A percentile compares a stretch with the other conserved stretches of the same genome.
Conservation (phyloP, 2,113 vertebrate genomes). For the Brachyistius frenatus region DNA sequence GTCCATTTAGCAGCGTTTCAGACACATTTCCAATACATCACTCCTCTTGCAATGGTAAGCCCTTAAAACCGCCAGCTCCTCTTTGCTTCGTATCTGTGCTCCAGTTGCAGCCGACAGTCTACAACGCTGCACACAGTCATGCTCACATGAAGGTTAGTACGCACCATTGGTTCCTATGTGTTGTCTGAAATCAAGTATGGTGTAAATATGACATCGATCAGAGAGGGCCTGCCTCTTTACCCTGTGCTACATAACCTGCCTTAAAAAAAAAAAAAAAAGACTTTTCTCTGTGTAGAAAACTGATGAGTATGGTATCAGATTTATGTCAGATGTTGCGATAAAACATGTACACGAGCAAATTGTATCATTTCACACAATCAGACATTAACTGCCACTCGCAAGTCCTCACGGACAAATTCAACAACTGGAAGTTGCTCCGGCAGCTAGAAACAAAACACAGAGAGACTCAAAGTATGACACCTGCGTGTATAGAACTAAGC, state of each 20-base stretch:
- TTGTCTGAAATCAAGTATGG: slow-evolving; percentile 15
- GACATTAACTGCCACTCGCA: too few species aligned
- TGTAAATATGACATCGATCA: slow-evolving; percentile 24
- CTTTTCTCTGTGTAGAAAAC: too few species aligned
- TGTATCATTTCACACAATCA: too few species aligned
- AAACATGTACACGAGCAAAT: too few species aligned
- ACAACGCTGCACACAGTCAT: slow-evolving; percentile 2
- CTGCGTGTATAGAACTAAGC: too few species aligned
- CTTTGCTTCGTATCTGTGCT: not conserved
- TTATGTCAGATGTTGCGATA: too few species aligned
- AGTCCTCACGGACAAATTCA: too few species aligned
- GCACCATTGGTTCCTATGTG: slow-evolving; percentile 6
- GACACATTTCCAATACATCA: slow-evolving; percentile 28
- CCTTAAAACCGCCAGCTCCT: not conserved
- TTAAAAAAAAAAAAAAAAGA: not conserved
- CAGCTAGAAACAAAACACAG: too few species aligned
- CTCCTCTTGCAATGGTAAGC: not conserved
- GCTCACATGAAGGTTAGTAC: not conserved
- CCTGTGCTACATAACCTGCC: not conserved
- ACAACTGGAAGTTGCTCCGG: too few species aligned
- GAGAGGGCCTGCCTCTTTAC: not conserved
- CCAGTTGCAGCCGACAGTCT: slow-evolving; percentile 3
- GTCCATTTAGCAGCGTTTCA: slow-evolving; percentile 51
- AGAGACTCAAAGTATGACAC: too few species aligned
- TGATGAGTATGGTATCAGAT: too few species aligned